Evolutionary conservation across 2,113 vertebrate genomes (phyloP).

Genomic region (Myrmophylax atrothorax): DNA sequence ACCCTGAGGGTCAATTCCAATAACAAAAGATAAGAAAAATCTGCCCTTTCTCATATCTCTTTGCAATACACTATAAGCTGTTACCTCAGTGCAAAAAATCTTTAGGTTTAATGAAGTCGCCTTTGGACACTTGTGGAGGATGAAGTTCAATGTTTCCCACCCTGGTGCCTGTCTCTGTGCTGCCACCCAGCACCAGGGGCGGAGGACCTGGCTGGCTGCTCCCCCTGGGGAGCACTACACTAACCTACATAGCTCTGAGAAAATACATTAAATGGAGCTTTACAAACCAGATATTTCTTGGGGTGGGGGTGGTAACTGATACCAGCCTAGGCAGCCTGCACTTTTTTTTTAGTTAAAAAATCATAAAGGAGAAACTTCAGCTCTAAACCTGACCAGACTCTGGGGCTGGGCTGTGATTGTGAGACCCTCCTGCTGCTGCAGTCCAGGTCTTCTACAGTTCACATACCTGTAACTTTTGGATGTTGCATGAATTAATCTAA

Average conservation of each 20-base stretch:
- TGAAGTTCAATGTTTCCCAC: conserved; percentile 66
- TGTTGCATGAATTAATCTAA: fast-evolving
- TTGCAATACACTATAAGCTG: conserved; percentile 69
- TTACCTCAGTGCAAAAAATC: conserved; percentile 73
- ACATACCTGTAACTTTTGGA: neutral
- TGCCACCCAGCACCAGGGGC: neutral
- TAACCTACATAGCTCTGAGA: neutral
- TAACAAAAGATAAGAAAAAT: conserved; percentile 82
- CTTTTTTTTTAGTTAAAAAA: neutral
- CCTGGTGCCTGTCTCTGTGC: neutral
- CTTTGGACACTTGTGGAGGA: conserved; percentile 64
- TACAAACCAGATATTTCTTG: neutral
- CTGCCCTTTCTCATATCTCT: conserved; percentile 77
- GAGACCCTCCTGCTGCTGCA: neutral
- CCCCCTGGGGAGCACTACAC: neutral
- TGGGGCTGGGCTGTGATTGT: neutral
- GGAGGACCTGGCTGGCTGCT: neutral
- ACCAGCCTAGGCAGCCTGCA: neutral
- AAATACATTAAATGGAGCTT: neutral
- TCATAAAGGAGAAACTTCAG: neutral
- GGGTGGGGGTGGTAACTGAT: fast-evolving
- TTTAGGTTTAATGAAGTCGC: conserved; percentile 74
- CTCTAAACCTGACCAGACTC: neutral
- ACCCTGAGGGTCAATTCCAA: conserved; percentile 83
- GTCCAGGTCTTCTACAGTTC: neutral